Evolutionary conservation across 2,113 vertebrate species (phyloP).

Genomic region (Pongo pygmaeus): DNA sequence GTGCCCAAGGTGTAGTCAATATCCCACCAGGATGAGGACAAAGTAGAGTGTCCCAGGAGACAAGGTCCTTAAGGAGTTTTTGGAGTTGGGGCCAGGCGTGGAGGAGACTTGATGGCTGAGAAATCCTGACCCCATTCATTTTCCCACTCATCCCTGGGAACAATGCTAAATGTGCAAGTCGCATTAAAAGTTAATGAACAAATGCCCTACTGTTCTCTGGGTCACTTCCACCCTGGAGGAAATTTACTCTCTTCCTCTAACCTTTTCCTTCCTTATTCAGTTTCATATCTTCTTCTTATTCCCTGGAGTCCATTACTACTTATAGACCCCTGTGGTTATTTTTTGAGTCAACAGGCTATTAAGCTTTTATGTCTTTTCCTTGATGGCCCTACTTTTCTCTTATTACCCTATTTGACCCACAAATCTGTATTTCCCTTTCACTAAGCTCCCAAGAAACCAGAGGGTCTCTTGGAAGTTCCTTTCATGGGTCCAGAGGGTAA

Average conservation of each 20-base stretch:
- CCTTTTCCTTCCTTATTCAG: conserved; percentile 39
- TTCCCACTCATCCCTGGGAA: conserved; percentile 55
- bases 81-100: background rate
- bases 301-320: background rate
- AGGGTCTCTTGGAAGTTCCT: background rate
- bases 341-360: background rate
- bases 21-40: conserved; percentile 5
- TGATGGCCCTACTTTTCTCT: background rate
- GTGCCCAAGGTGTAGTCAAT: background rate
- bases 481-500: background rate
- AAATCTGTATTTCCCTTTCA: background rate
- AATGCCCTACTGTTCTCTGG: background rate
- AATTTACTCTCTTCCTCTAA: background rate
- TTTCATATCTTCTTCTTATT: background rate
- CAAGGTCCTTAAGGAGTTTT: background rate
- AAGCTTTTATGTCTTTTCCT: background rate
- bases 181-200: background rate
- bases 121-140: background rate
- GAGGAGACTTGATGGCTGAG: background rate
- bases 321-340: background rate
- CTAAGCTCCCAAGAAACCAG: background rate
- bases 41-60: background rate
- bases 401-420: background rate
- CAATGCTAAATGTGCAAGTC: background rate
- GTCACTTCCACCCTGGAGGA: conserved; percentile 4